Percentiles rank a stretch among this genome's conserved stretches.
These are phyloP conservation scores for Chymomyza caudatula DNA, from an alignment of 2,888 invertebrate genomes.

Conservation along the genomic window DNA sequence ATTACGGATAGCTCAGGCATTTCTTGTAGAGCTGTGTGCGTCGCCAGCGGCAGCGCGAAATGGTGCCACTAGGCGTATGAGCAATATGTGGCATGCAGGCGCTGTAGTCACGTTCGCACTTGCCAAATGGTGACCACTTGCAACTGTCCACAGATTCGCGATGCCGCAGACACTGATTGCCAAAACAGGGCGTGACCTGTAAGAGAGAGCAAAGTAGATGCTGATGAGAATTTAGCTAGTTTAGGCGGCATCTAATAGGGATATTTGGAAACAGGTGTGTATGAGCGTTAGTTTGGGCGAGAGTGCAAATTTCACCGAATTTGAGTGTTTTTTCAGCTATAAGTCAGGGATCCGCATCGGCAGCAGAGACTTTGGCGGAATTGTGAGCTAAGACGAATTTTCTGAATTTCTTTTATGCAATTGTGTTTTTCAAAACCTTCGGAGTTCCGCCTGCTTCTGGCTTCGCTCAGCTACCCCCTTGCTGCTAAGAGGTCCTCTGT, in stretches of 20 bases:
- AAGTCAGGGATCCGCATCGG: no score
- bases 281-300: no score
- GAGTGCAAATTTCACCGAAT: no score
- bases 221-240: background rate
- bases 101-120: slow-evolving; percentile 75
- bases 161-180: slow-evolving; percentile 49
- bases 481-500: no score
- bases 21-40: slow-evolving; percentile 74
- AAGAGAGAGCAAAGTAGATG: background rate
- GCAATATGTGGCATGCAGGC: slow-evolving; percentile 68
- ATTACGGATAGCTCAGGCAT: slow-evolving; percentile 71
- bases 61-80: slow-evolving; percentile 59
- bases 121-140: slow-evolving; percentile 72
- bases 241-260: background rate
- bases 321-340: no score
- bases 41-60: slow-evolving; percentile 75
- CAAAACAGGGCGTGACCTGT: slow-evolving; percentile 68
- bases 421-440: no score
- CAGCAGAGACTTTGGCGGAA: no score
- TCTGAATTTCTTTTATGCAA: no score
- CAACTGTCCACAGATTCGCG: slow-evolving; percentile 56
- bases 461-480: no score
- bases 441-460: no score
- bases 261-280: no score
- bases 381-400: no score